A percentile compares a stretch with the other conserved stretches of the same genome.
Evolutionary conservation across 2,888 invertebrate genomes (phyloP).

Genomic region (Cryptocephalus primarius): DNA sequence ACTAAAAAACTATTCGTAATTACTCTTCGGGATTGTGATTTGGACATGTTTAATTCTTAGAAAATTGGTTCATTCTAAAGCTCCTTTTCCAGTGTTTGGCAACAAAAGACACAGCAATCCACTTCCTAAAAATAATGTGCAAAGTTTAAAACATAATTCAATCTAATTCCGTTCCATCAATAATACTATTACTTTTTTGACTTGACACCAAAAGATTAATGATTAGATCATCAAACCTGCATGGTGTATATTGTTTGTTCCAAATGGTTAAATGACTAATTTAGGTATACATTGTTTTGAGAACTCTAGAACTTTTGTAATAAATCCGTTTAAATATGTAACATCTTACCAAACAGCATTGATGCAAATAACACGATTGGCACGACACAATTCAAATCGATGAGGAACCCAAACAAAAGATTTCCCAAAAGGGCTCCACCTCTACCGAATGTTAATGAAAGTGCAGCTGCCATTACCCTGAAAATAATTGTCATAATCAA

Average conservation of each 20-base stretch:
- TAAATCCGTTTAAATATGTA: too few relatives aligned
- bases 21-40: too few relatives aligned
- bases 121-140: slow-evolving; percentile 47
- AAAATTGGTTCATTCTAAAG: slow-evolving; percentile 44
- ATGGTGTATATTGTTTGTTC: too few relatives aligned
- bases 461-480: slow-evolving; percentile 74
- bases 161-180: too few relatives aligned
- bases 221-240: too few relatives aligned
- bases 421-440: slow-evolving; percentile 67
- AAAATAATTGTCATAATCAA: slow-evolving; percentile 11
- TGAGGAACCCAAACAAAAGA: slow-evolving; percentile 65
- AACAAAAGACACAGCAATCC: slow-evolving; percentile 63
- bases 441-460: slow-evolving; percentile 68
- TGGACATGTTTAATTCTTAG: neutral
- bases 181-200: too few relatives aligned
- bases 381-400: slow-evolving; percentile 67
- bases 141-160: neutral
- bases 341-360: slow-evolving; percentile 57
- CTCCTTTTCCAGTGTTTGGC: slow-evolving; percentile 64
- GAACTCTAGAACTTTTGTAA: too few relatives aligned
- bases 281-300: too few relatives aligned
- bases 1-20: too few relatives aligned
- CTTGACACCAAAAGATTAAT: too few relatives aligned
- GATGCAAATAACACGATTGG: slow-evolving; percentile 63
- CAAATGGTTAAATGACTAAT: too few relatives aligned